Conservation (phyloP, 2,113 vertebrate genomes). For the Stomatorhinus ivindoensis region DNA sequence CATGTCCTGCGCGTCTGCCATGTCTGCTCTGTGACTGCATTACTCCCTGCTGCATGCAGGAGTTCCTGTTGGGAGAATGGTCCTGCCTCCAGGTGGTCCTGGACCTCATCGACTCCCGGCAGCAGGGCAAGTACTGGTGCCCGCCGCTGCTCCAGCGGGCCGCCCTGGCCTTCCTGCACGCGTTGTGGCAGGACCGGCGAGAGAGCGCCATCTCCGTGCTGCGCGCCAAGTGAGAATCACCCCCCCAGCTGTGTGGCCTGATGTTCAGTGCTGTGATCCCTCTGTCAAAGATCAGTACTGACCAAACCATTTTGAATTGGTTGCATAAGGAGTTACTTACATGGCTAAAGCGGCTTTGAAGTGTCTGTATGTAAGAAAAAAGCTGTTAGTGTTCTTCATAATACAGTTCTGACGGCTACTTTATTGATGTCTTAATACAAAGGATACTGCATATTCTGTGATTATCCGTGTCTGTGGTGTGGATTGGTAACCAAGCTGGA, state of each 20-base stretch:
- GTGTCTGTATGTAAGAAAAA: not conserved
- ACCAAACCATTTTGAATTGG: not conserved
- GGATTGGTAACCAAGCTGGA: not conserved
- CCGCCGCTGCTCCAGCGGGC: constrained; percentile 84
- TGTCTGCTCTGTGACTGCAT: not conserved
- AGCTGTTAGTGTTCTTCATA: not conserved
- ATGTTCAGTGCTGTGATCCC: not conserved
- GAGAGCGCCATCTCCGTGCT: constrained; percentile 92
- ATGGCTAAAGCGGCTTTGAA: not conserved
- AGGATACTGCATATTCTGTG: not conserved
- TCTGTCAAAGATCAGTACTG: not conserved
- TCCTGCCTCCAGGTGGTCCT: constrained; percentile 89
- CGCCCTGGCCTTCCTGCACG: constrained; percentile 85
- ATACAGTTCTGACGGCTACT: not conserved
- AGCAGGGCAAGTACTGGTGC: constrained; percentile 87
- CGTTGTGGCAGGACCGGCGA: constrained; percentile 92
- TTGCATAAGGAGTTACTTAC: not conserved
- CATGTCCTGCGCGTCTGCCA: not conserved
- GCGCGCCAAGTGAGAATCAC: constrained; percentile 73
- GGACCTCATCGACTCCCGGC: constrained; percentile 80
- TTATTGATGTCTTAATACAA: not conserved
- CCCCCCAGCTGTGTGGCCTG: not conserved
- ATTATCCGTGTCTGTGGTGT: not conserved
- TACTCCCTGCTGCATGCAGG: constrained; percentile 50
- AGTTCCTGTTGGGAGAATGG: constrained; percentile 86